Evolutionary conservation across 1,140 invertebrate genomes (phyloP).

Genomic region (Conus ventricosus): DNA sequence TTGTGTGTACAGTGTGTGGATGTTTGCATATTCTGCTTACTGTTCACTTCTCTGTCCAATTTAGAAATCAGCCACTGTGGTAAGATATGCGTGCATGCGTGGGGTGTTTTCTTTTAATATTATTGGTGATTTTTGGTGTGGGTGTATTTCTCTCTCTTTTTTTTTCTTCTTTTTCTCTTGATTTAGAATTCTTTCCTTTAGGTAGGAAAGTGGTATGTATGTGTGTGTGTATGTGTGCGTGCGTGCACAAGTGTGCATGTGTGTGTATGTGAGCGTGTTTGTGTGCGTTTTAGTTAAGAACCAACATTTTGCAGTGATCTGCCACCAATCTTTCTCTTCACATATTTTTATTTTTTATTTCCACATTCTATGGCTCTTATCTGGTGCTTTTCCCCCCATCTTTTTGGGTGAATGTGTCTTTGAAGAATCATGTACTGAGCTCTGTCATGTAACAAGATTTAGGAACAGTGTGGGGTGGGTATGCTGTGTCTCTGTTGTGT

Average conservation of each 20-base stretch:
- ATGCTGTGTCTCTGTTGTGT: no score
- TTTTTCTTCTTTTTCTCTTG: not conserved
- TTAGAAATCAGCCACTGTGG: not conserved
- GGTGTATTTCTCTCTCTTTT: not conserved
- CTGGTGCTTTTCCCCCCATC: not conserved
- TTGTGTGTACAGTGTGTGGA: not conserved
- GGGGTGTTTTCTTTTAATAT: not conserved
- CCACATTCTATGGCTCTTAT: not conserved
- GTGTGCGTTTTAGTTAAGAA: not conserved
- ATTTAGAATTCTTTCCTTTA: not conserved
- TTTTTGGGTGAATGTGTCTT: not conserved
- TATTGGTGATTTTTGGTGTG: not conserved
- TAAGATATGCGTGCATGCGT: slow-evolving; percentile 4
- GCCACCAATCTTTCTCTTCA: not conserved
- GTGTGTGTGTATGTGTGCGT: not conserved
- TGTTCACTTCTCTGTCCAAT: slow-evolving; percentile 2
- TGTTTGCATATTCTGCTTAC: not conserved
- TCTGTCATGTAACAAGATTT: not conserved
- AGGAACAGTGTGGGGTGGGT: no score
- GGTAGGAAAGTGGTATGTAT: not conserved
- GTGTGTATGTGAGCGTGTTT: not conserved
- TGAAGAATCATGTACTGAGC: not conserved
- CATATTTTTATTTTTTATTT: not conserved
- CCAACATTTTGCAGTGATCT: no score
- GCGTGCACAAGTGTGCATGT: not conserved